phyloP scores from a whole-genome alignment of 2,888 invertebrate species.

The Vannuccia rotundouncinata region DNA sequence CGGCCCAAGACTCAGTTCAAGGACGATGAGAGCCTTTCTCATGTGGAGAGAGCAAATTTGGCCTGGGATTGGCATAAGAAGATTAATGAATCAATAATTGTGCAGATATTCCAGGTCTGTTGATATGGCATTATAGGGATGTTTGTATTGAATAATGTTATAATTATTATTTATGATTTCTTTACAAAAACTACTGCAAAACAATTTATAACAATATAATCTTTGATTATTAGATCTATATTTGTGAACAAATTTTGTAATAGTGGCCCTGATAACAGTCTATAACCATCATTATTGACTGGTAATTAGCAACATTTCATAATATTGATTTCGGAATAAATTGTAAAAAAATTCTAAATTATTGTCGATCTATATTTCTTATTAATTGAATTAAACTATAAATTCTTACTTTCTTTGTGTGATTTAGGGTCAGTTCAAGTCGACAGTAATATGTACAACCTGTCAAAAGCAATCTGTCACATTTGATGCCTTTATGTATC shows the following conservation, averaged over 20 bases:
- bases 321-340: too few relatives aligned
- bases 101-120: constrained; percentile 70
- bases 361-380: too few relatives aligned
- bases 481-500: constrained; percentile 77
- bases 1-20: constrained; percentile 51
- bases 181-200: too few relatives aligned
- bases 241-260: not conserved
- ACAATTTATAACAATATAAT: too few relatives aligned
- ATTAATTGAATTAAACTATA: too few relatives aligned
- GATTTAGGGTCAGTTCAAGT: constrained; percentile 68
- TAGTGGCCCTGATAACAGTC: not conserved
- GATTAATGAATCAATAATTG: constrained; percentile 67
- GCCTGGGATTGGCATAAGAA: constrained; percentile 70
- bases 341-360: too few relatives aligned
- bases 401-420: not conserved
- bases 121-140: too few relatives aligned
- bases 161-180: too few relatives aligned
- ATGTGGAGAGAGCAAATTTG: constrained; percentile 55
- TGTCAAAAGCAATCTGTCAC: constrained; percentile 72
- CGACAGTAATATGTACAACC: constrained; percentile 69
- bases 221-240: too few relatives aligned
- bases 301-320: too few relatives aligned
- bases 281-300: too few relatives aligned
- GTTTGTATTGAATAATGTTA: too few relatives aligned
- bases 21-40: constrained; percentile 43